These are phyloP conservation scores for Megalonaias nervosa DNA, from an alignment of 1,140 invertebrate genomes.

Conservation along the genomic window DNA sequence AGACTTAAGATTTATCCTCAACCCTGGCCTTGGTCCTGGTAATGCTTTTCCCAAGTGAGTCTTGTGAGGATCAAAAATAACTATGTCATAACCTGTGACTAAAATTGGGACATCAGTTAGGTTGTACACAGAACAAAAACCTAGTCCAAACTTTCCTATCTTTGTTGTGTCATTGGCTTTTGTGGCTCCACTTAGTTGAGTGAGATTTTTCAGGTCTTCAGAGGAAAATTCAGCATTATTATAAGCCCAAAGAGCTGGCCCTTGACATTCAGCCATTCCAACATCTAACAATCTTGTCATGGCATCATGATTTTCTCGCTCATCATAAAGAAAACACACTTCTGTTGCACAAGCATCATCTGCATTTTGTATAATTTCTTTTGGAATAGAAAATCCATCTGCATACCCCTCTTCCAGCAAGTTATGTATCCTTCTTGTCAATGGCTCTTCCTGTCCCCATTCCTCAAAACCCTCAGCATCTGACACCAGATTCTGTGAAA, in stretches of 20 bases:
- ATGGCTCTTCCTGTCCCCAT: constrained; percentile 54
- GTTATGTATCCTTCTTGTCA: constrained; percentile 32
- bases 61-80: constrained; percentile 29
- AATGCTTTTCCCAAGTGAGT: constrained; percentile 14
- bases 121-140: constrained; percentile 31
- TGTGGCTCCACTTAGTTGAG: constrained; percentile 36
- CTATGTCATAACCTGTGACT: constrained; percentile 13
- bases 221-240: too few species aligned
- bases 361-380: constrained; percentile 25
- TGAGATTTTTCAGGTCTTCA: constrained; percentile 39
- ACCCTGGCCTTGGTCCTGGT: neutral
- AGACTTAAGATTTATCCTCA: constrained; percentile 42
- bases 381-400: constrained; percentile 70
- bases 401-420: constrained; percentile 49
- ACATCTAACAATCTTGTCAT: constrained; percentile 49
- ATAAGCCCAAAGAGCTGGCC: too few species aligned
- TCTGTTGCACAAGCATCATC: constrained; percentile 65
- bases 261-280: constrained; percentile 34
- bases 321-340: constrained; percentile 62
- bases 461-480: constrained; percentile 42
- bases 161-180: constrained; percentile 14
- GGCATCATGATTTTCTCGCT: constrained; percentile 49
- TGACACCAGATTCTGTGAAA: constrained; percentile 37
- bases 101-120: constrained; percentile 28
- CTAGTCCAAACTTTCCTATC: constrained; percentile 30